Conservation (phyloP, 2,113 vertebrate genomes). For the Odocoileus virginianus region DNA sequence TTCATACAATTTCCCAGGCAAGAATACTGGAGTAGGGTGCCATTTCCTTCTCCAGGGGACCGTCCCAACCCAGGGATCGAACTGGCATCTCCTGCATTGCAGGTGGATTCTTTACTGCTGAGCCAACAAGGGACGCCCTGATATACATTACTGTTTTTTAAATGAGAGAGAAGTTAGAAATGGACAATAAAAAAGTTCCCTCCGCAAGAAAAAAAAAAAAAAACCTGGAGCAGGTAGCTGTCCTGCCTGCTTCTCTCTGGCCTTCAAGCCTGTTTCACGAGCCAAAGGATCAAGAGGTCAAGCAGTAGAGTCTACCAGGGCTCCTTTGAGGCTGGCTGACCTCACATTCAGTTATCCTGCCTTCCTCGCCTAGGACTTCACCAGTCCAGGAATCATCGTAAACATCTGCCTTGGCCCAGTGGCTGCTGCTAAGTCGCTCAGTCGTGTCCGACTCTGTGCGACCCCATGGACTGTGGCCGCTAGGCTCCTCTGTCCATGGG, state of each 20-base stretch:
- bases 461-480: background rate
- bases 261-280: background rate
- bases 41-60: background rate
- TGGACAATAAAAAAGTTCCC: background rate
- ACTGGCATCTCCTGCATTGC: background rate
- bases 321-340: background rate
- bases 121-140: background rate
- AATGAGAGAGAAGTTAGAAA: background rate
- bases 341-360: background rate
- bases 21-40: background rate
- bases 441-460: accelerated
- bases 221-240: background rate
- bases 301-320: background rate
- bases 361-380: background rate
- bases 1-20: background rate
- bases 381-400: background rate
- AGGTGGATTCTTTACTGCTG: background rate
- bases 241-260: background rate
- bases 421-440: background rate
- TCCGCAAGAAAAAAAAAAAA: background rate
- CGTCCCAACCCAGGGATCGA: background rate
- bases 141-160: background rate
- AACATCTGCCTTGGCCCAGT: background rate
- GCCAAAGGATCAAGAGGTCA: background rate
- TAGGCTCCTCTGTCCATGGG: background rate